Evolutionary conservation across 2,797 vertebrate species (phyloP).

Genomic region (Erpetoichthys calabaricus): DNA sequence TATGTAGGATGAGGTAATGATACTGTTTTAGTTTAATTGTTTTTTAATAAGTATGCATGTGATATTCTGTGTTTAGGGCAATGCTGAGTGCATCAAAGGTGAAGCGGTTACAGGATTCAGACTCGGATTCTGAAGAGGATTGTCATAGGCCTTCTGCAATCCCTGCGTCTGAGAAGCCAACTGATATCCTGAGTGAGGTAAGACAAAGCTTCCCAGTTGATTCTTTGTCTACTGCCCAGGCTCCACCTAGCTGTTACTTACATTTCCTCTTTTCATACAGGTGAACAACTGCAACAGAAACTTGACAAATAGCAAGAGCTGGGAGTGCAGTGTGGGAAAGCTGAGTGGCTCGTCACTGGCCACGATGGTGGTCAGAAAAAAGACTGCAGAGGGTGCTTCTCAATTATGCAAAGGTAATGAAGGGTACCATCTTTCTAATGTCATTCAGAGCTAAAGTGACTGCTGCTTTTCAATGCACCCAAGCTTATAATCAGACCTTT

Average conservation of each 20-base stretch:
- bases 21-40: too few species aligned
- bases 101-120: slow-evolving; percentile 55
- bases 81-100: slow-evolving; percentile 67
- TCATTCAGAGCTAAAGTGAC: too few species aligned
- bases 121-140: slow-evolving; percentile 73
- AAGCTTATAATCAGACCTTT: too few species aligned
- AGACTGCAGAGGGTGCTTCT: slow-evolving; percentile 13
- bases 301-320: slow-evolving; percentile 38
- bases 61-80: slow-evolving; percentile 21
- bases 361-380: slow-evolving; percentile 60
- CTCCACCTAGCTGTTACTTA: too few species aligned
- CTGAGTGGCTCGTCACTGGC: slow-evolving; percentile 43
- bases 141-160: rapidly evolving
- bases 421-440: neutral
- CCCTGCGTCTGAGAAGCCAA: slow-evolving; percentile 13
- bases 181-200: slow-evolving; percentile 61
- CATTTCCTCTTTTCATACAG: too few species aligned
- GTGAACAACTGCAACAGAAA: too few species aligned
- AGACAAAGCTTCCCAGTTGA: neutral
- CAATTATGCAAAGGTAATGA: slow-evolving; percentile 12
- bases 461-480: too few species aligned
- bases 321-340: slow-evolving; percentile 64
- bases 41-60: too few species aligned
- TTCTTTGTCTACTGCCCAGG: rapidly evolving
- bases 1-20: too few species aligned